A percentile compares a stretch with the other conserved stretches of the same genome.
Conservation (phyloP, 1,140 invertebrate species). For the Zaprionus africanus region DNA sequence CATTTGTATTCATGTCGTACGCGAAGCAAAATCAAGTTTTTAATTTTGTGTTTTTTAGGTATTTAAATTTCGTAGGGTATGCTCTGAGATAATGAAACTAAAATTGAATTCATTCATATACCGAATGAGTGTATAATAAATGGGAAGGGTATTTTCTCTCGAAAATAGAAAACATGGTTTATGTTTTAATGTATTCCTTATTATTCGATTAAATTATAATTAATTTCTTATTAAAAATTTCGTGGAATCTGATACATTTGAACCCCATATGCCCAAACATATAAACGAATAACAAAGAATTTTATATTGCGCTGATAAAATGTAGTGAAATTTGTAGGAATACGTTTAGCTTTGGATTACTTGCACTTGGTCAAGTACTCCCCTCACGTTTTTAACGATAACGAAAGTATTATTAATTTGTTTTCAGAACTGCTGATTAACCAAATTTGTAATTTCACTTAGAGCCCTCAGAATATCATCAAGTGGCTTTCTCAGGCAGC, state of each 20-base stretch:
- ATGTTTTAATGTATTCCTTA: no score
- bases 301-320: no score
- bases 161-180: no score
- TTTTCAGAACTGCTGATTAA: conserved; percentile 1
- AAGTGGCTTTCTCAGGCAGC: conserved; percentile 30
- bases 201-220: no score
- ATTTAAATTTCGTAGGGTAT: neutral
- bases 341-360: neutral
- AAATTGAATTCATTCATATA: neutral
- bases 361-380: neutral
- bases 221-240: no score
- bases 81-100: neutral
- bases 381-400: neutral
- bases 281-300: no score
- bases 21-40: neutral
- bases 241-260: no score
- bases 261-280: no score
- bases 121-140: no score
- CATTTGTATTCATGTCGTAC: conserved; percentile 28
- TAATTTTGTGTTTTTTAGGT: neutral
- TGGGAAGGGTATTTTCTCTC: no score
- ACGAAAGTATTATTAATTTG: neutral
- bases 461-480: conserved; percentile 13
- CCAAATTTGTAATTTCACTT: conserved; percentile 22
- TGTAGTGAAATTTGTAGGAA: no score